Base-by-base conservation (phyloP, 2,888 invertebrate species). In the Maniola hyperantus region DNA sequence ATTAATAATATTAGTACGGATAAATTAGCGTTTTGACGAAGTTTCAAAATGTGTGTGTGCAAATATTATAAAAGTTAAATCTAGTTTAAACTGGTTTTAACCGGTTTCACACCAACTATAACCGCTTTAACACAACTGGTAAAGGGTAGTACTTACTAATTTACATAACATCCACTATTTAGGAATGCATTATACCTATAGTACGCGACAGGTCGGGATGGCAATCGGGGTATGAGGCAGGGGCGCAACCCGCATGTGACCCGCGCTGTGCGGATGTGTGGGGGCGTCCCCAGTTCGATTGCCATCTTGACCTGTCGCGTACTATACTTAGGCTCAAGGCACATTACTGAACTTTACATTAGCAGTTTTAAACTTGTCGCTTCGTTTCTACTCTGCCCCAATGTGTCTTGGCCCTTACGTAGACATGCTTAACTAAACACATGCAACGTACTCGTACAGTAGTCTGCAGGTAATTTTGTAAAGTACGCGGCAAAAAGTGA, bases 81-180 rank as follows among this genome's bases (percentile, higher is more conserved):
- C 26, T 54, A 13, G 59, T 53, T 66, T 18, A 46, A 50, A 57
- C 57, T 64, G 59, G 60, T 66, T 69, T 11, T 36, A 68, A 53
- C 34, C 13, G 59, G 55, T 66, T 59, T 36, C 20, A 53, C 39
- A 62, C 36, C 33, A 55, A 50, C 50, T 18, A 15, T 6, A 46
- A 46, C 39, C 26, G 63, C 63, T 69, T 64, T 55, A 11, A 59
- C 36, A 62, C 51, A 50, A 36, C 44, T 18, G 64, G 64, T 61
- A 54, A 34, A 59, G 26, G 64, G 66, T 57, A 64, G 51, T 39
- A 66, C 51, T 68, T 60, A 66, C 34, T 59, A 20, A 53, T 42
- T 50, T 50, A 51, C 50, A 50, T 48, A 48, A 59, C 42, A 44
- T 42, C 36, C 36, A 66, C 36, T 64, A 64, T 63, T 33, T 26